Conservation (phyloP, 2,888 invertebrate species). For the Lycocerus yunnanus region DNA sequence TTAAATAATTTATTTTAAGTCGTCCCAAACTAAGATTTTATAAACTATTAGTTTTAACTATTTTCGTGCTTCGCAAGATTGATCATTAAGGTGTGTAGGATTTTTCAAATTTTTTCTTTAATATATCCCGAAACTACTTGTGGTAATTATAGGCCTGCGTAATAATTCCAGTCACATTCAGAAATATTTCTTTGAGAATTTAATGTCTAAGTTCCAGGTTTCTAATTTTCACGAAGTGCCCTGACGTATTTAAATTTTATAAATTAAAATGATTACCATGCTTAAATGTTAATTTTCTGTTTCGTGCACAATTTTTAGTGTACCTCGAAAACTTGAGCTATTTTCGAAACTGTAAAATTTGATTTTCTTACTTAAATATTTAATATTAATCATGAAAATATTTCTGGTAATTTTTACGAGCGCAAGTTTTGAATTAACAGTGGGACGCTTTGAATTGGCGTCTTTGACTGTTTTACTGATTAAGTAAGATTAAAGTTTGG, state of each 20-base stretch:
- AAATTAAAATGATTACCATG: not conserved
- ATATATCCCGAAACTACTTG: not conserved
- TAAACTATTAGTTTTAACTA: too few species aligned
- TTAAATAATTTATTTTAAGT: too few species aligned
- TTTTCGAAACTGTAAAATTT: not conserved
- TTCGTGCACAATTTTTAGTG: not conserved
- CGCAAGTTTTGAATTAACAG: not conserved
- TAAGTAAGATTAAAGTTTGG: slow-evolving; percentile 6
- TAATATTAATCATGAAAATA: too few species aligned
- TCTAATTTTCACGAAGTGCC: not conserved
- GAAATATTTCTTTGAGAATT: not conserved
- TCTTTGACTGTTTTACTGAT: not conserved
- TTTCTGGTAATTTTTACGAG: not conserved
- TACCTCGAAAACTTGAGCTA: not conserved
- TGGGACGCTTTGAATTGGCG: not conserved
- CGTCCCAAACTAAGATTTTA: too few species aligned
- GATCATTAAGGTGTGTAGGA: too few species aligned
- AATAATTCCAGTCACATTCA: not conserved
- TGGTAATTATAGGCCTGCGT: not conserved
- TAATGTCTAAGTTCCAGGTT: not conserved
- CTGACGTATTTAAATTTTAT: not conserved
- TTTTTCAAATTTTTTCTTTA: too few species aligned
- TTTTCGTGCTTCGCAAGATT: too few species aligned
- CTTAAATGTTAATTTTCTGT: not conserved
- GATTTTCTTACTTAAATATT: not conserved